A percentile compares a stretch with the other conserved stretches of the same genome.
Conservation (phyloP, 2,797 vertebrate species). For the Platalea minor region DNA sequence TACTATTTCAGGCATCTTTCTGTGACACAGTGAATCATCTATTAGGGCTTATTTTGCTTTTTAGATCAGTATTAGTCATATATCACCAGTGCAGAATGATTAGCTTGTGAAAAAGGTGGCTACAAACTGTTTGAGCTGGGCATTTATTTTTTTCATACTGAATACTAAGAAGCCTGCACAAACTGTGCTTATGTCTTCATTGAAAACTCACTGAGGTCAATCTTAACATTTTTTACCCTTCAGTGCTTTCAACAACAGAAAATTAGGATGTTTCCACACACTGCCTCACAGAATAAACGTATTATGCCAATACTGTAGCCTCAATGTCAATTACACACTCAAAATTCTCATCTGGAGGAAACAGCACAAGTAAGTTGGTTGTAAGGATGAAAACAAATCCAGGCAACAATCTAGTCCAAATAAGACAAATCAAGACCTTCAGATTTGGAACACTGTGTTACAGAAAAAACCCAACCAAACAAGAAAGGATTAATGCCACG, state of each 20-base stretch:
- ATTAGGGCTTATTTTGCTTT: constrained; percentile 22
- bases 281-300: background rate
- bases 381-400: background rate
- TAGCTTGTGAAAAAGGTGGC: background rate
- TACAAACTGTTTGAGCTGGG: background rate
- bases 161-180: background rate
- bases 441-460: background rate
- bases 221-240: background rate
- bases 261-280: background rate
- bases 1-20: constrained; percentile 19
- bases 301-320: background rate
- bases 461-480: background rate
- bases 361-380: background rate
- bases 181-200: background rate
- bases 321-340: background rate
- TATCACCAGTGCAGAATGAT: background rate
- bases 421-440: background rate
- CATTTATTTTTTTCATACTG: background rate
- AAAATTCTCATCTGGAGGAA: background rate
- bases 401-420: background rate
- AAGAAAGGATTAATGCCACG: background rate
- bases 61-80: constrained; percentile 5
- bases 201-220: background rate
- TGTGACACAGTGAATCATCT: constrained; percentile 41
- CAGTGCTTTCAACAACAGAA: background rate